These are phyloP conservation scores for Cosmorhoe ocellata DNA, from an alignment of 2,888 invertebrate species.

Conservation along the genomic window DNA sequence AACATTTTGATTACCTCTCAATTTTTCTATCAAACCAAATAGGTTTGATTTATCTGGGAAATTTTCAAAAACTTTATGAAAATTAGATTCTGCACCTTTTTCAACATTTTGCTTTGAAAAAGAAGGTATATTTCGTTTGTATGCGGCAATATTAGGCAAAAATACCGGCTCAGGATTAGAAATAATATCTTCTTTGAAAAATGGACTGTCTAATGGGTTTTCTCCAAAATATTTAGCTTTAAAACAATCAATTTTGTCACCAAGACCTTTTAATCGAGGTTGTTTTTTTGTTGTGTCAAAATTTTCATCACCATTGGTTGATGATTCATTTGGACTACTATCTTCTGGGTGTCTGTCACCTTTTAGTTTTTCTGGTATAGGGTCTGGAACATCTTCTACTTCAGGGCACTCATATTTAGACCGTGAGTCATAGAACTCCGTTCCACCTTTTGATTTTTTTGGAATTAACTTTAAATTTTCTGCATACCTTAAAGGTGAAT, in stretches of 20 bases:
- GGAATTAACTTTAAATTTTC: constrained; percentile 85
- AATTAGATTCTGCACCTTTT: constrained; percentile 26
- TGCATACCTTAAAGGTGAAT: constrained; percentile 86
- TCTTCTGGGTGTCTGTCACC: constrained; percentile 56
- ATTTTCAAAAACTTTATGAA: constrained; percentile 19
- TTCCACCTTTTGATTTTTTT: constrained; percentile 83
- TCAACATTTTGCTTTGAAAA: constrained; percentile 16
- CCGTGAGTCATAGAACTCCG: constrained; percentile 88
- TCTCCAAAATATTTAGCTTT: constrained; percentile 89
- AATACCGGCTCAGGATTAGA: constrained; percentile 70
- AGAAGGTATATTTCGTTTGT: constrained; percentile 35
- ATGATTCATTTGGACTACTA: constrained; percentile 41
- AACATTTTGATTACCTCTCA: constrained; percentile 38
- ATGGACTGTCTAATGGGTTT: constrained; percentile 88
- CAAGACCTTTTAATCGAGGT: constrained; percentile 84
- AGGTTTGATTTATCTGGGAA: constrained; percentile 35
- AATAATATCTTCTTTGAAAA: constrained; percentile 84
- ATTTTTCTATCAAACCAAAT: constrained; percentile 44
- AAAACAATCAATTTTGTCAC: constrained; percentile 88
- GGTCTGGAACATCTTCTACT: constrained; percentile 78
- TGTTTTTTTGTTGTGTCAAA: constrained; percentile 55
- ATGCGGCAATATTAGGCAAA: constrained; percentile 43
- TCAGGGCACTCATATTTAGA: constrained; percentile 77
- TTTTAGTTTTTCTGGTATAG: constrained; percentile 78
- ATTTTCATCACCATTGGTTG: constrained; percentile 47